These are phyloP conservation scores for Octodonta nipae DNA, from an alignment of 2,888 invertebrate species.

Conservation along the genomic window DNA sequence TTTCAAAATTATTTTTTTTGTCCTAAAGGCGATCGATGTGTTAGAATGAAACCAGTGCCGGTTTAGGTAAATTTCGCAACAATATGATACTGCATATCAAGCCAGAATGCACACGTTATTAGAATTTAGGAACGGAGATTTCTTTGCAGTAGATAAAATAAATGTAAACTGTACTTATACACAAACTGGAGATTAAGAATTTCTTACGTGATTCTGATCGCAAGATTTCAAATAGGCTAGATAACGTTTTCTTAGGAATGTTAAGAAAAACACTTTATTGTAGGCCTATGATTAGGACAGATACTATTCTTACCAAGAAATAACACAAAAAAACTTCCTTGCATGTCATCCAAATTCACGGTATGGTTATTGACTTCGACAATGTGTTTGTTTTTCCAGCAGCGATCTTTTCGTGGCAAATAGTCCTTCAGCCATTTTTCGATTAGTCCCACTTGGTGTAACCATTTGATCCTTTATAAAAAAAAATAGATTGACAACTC, in stretches of 20 bases:
- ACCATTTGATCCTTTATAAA: constrained; percentile 64
- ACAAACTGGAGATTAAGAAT: not conserved
- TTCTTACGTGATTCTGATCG: not conserved
- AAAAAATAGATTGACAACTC: too few relatives aligned
- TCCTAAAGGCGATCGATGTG: too few relatives aligned
- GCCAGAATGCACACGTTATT: too few relatives aligned
- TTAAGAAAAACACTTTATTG: too few relatives aligned
- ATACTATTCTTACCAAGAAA: constrained; percentile 55
- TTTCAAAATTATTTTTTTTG: too few relatives aligned
- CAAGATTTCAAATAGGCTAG: not conserved
- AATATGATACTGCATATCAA: too few relatives aligned
- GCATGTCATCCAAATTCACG: constrained; percentile 82
- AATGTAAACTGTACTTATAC: not conserved
- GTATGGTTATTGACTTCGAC: constrained; percentile 72
- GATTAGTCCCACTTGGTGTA: constrained; percentile 75
- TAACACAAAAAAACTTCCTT: constrained; percentile 79
- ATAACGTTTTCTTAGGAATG: not conserved
- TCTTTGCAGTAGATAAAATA: too few relatives aligned
- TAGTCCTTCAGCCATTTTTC: constrained; percentile 69
- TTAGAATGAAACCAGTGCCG: too few relatives aligned
- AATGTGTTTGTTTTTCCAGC: constrained; percentile 51
- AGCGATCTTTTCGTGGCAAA: constrained; percentile 65
- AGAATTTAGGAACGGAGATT: too few relatives aligned
- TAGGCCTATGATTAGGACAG: too few relatives aligned
- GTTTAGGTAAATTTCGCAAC: too few relatives aligned